phyloP scores from a whole-genome alignment of 2,797 vertebrate species.

The Coregonus ussuriensis region DNA sequence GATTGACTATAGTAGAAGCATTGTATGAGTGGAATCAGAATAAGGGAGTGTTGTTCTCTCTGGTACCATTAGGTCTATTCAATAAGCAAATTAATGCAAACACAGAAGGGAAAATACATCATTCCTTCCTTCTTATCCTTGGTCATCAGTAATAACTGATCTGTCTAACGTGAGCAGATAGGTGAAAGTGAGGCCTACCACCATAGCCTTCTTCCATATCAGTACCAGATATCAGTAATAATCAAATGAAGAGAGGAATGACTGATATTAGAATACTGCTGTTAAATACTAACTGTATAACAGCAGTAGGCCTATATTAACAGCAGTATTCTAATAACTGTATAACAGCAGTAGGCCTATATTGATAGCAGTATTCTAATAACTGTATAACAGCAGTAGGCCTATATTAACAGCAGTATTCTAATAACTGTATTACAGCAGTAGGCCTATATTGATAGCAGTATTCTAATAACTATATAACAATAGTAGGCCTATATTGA shows the following conservation, averaged over 20 bases:
- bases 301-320: too few species aligned
- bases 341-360: too few species aligned
- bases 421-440: neutral
- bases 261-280: neutral
- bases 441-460: neutral
- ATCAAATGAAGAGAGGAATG: neutral
- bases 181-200: neutral
- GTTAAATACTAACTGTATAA: too few species aligned
- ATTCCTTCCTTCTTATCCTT: neutral
- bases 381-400: too few species aligned
- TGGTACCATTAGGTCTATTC: neutral
- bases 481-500: neutral
- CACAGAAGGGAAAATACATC: neutral
- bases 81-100: constrained; percentile 44
- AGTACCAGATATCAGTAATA: neutral
- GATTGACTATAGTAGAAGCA: neutral
- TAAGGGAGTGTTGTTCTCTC: constrained; percentile 9
- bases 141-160: neutral
- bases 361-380: too few species aligned
- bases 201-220: neutral
- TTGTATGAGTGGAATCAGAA: neutral
- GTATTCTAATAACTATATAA: neutral
- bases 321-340: too few species aligned
- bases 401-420: too few species aligned
- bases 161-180: neutral